Conservation (phyloP, 2,888 invertebrate genomes). For the Cosmia trapezina region DNA sequence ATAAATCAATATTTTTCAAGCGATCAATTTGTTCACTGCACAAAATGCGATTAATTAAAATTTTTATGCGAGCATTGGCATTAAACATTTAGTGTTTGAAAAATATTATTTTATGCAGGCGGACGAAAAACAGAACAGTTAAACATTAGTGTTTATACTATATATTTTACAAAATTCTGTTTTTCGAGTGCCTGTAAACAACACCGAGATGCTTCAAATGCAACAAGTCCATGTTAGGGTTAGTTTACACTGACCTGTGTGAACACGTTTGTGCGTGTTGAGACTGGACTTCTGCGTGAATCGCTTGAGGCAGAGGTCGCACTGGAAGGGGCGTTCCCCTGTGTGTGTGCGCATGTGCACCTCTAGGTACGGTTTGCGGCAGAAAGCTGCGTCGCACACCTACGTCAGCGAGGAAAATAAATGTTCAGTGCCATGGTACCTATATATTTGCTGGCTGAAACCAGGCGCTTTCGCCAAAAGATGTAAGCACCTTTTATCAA, state of each 20-base stretch:
- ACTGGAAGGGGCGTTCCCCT: constrained; percentile 94
- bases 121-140: constrained; percentile 57
- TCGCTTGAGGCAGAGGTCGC: constrained; percentile 93
- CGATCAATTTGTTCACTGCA: constrained; percentile 40
- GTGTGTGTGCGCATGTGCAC: constrained; percentile 96
- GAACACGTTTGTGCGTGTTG: constrained; percentile 95
- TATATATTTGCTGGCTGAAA: not conserved
- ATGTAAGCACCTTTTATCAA: not conserved
- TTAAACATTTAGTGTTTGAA: constrained; percentile 61
- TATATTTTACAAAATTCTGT: constrained; percentile 35
- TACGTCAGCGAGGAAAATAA: constrained; percentile 63
- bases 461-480: not conserved
- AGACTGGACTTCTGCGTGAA: constrained; percentile 95
- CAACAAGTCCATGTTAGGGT: constrained; percentile 43
- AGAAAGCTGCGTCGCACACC: constrained; percentile 94
- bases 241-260: constrained; percentile 89
- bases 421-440: constrained; percentile 23
- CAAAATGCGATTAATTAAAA: constrained; percentile 32
- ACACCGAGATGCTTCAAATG: constrained; percentile 59
- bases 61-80: constrained; percentile 35
- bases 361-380: constrained; percentile 95
- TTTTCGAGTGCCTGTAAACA: constrained; percentile 60
- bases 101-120: constrained; percentile 66
- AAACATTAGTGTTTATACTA: constrained; percentile 3
- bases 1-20: constrained; percentile 67